Base-by-base conservation (phyloP, 2,113 vertebrate genomes). In the Leptobrachium leishanense region DNA sequence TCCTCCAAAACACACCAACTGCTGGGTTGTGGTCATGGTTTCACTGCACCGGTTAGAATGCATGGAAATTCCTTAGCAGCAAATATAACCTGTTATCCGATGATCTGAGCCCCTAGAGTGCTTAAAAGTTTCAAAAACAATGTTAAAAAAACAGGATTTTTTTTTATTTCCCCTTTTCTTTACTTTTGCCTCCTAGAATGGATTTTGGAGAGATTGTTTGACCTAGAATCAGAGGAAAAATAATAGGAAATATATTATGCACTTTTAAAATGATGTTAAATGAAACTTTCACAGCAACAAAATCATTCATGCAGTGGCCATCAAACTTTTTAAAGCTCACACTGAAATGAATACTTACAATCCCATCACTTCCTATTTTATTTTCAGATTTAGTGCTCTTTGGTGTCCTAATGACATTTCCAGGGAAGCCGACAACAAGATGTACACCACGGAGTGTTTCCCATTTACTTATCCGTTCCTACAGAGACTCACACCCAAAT, bases 51-150 rank as follows among this genome's bases (percentile, higher is more conserved):
- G 88, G 86, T 85, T 86, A 85, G 90, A 89, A 90, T 88, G 83
- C 20, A 71, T 90, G 91, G 91, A 92, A 93, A 92, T 91, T 92
- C 92, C 90, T 91, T 86, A 81, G 59, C 65, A 69, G 44, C 5
- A 69, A 62, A 59, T 59, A 69, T 76, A 59, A 39, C 41, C n/a
- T 62, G 39, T 70, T 64, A 64, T 64, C 62, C 62, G 62, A 5
- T 31, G 9, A 12, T 64, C 9, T 39, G 39, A 6, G 20, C 20
- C n/a, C n/a, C 10, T 15, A 62, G 5, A 15, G 59, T n/a, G 9
- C 5, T 64, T 39, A 20, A 64, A 64, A 39, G 62, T 64, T 64
- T 50, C 39, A 20, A 39, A 39, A 64, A 64, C 6, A 64, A 31
- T 12, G 50, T 54, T 54, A 31, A 31, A 31, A 31, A 31, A 31